Conservation (phyloP, 2,797 vertebrate genomes). For the Hipposideros larvatus region DNA sequence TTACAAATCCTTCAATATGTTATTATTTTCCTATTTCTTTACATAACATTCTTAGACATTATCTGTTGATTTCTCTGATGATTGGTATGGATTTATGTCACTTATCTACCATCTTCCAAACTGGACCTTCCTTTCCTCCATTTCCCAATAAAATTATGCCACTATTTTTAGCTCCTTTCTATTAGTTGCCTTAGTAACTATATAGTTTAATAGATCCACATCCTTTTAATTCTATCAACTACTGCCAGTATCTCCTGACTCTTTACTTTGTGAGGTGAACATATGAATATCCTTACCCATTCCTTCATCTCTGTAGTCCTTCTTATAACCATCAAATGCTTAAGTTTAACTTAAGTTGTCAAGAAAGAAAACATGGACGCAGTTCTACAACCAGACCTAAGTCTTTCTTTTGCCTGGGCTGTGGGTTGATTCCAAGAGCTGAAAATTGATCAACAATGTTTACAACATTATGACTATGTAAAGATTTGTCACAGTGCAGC, state of each 20-base stretch:
- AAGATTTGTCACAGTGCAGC: neutral
- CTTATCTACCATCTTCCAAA: neutral
- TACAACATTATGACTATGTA: neutral
- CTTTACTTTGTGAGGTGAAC: neutral
- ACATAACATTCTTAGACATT: neutral
- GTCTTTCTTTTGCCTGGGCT: neutral
- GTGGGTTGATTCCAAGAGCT: neutral
- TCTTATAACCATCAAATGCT: neutral
- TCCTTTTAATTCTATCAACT: neutral
- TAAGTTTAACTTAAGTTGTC: conserved; percentile 19
- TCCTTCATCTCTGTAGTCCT: neutral
- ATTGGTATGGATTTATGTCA: neutral
- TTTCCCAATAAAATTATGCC: neutral
- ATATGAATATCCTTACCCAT: neutral
- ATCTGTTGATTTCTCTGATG: neutral
- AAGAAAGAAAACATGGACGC: neutral
- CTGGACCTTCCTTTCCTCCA: neutral
- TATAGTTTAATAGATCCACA: neutral
- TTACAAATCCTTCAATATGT: neutral
- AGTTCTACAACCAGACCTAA: neutral
- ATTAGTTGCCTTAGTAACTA: neutral
- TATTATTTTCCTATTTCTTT: conserved; percentile 45
- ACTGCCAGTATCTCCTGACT: neutral
- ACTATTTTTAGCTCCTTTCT: conserved; percentile 32
- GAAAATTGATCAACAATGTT: neutral